Percentiles rank a stretch among this genome's conserved stretches.
Conservation (phyloP, 1,140 invertebrate species). For the Notospermus geniculatus region DNA sequence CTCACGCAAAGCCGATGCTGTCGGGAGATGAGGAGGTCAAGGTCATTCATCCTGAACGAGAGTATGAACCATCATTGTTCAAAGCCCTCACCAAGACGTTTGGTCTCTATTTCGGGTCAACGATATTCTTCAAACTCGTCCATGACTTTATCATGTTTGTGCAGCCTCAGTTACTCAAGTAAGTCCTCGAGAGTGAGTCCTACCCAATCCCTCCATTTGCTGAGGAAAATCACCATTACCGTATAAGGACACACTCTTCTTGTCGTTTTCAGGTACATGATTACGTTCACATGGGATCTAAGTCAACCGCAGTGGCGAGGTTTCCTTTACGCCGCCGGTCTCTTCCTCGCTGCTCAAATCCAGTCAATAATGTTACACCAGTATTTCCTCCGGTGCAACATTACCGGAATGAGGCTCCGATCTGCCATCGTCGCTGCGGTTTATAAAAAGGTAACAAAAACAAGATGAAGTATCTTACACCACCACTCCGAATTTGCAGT, state of each 20-base stretch:
- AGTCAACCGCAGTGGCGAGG: constrained; percentile 73
- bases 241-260: too few relatives aligned
- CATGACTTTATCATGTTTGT: constrained; percentile 86
- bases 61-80: constrained; percentile 47
- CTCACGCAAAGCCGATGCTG: constrained; percentile 1
- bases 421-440: constrained; percentile 90
- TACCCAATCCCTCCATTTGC: too few relatives aligned
- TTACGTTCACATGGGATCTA: constrained; percentile 53
- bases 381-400: constrained; percentile 53
- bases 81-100: constrained; percentile 55
- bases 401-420: constrained; percentile 86
- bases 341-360: constrained; percentile 76
- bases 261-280: constrained; percentile 46
- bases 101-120: constrained; percentile 41
- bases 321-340: constrained; percentile 71
- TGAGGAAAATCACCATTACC: too few relatives aligned
- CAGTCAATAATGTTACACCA: constrained; percentile 79
- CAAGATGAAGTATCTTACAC: too few relatives aligned
- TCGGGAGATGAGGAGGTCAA: neutral
- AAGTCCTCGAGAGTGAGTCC: too few relatives aligned
- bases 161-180: constrained; percentile 67
- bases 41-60: constrained; percentile 1
- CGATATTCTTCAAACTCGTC: constrained; percentile 55
- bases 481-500: too few relatives aligned
- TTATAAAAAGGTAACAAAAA: constrained; percentile 90